Base-by-base conservation (phyloP, 2,797 vertebrate species). In the Sebastes nivosus region DNA sequence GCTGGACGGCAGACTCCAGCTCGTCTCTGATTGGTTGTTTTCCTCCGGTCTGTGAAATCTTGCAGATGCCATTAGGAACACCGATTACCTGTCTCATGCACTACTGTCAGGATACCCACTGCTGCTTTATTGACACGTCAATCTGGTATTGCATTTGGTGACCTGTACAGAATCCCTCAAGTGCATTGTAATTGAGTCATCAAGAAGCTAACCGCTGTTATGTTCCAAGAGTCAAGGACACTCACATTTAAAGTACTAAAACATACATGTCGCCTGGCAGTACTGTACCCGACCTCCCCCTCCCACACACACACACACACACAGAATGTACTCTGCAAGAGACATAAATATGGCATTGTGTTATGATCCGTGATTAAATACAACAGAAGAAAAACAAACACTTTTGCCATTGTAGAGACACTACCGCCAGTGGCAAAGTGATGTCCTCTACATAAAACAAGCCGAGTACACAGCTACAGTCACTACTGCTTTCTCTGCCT, bases 391-490 rank as follows among this genome's bases (percentile, higher is more conserved):
- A 73, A 64, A 55, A 59, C 22, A 81, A 13, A 57, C 2, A 52
- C n/a, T 8, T 5, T 61, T 81, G 69, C 77, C 57, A 10, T 77
- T 83, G 71, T 71, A 50, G 75, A 82, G 76, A 82, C 30, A 66
- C 52, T 8, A 80, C 9, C 2, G 83, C 88, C 84, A 24, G 71
- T 80, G 85, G 90, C 80, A 91, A 91, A 88, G 80, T 72, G 75
- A 72, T 81, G 81, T 86, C 81, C 81, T 85, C 77, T 67, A 13
- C 79, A 67, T 77, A 72, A 69, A 88, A 80, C 61, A 70, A 72
- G 55, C 46, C 6, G 25, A 74, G 77, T 46, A 69, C 81, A 80
- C 67, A 69, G 60, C 61, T 61, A 80, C 72, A 50, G 73, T 42
- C 78, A 58, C 72, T 81, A 59, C 61, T 55, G 74, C 54, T 77